Conservation (phyloP, 2,113 vertebrate genomes). For the Xerus inauris region DNA sequence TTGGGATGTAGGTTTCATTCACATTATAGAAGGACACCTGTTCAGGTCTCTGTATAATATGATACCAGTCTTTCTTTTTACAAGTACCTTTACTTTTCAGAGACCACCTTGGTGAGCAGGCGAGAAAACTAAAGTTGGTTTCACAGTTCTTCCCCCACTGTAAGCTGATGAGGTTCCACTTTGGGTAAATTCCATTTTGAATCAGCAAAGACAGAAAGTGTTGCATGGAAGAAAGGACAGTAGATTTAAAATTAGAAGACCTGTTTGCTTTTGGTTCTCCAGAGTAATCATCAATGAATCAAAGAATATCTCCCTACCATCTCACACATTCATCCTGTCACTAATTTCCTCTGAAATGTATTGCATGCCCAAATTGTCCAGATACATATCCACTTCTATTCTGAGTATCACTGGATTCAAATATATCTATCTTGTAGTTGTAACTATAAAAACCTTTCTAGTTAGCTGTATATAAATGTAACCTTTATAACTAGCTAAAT, state of each 20-base stretch:
- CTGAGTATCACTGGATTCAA: background rate
- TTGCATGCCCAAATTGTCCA: background rate
- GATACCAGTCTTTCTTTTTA: background rate
- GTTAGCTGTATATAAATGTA: background rate
- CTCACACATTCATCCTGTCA: background rate
- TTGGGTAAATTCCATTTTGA: slow-evolving; percentile 24
- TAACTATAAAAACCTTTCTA: slow-evolving; percentile 13
- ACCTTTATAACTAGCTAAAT: background rate
- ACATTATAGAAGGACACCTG: background rate
- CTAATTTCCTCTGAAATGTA: background rate
- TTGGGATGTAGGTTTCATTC: background rate
- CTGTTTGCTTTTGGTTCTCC: background rate
- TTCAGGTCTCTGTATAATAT: background rate
- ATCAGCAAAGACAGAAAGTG: background rate
- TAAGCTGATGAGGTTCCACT: background rate
- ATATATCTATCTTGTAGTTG: background rate
- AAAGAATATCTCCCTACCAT: background rate
- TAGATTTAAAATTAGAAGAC: background rate
- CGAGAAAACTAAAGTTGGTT: background rate
- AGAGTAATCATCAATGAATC: background rate
- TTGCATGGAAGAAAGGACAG: background rate
- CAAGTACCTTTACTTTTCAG: slow-evolving; percentile 20
- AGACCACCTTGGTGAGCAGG: background rate
- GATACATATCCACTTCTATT: background rate
- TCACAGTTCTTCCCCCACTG: background rate